A percentile compares a stretch with the other conserved stretches of the same genome.
phyloP scores from a whole-genome alignment of 2,113 vertebrate species.

The Cettia cetti region DNA sequence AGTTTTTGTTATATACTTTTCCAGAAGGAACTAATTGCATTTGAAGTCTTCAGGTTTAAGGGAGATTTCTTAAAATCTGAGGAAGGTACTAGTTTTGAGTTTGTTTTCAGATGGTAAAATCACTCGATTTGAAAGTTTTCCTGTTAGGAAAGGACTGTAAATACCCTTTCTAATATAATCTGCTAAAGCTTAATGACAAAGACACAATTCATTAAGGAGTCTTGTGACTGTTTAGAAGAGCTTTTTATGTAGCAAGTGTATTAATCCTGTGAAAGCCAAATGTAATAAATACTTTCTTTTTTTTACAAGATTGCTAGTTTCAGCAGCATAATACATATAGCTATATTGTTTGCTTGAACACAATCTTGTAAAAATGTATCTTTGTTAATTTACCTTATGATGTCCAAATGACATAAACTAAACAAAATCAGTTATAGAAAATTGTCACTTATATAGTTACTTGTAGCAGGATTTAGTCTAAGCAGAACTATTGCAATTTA shows the following conservation, averaged over 20 bases:
- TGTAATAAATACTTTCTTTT: not conserved
- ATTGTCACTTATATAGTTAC: not conserved
- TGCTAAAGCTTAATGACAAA: not conserved
- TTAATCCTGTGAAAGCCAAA: not conserved
- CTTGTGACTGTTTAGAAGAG: conserved; percentile 19
- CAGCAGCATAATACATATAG: not conserved
- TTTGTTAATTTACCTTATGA: not conserved
- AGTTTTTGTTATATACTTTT: not conserved
- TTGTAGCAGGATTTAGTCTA: not conserved
- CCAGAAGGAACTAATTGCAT: not conserved
- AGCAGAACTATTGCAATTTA: not conserved
- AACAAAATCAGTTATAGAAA: not conserved
- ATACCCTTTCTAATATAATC: not conserved
- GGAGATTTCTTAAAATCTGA: not conserved
- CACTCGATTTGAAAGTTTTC: not conserved
- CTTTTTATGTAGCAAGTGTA: not conserved
- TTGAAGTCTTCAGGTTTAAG: not conserved
- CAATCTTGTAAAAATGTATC: not conserved
- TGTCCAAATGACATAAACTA: not conserved
- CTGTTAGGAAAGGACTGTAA: not conserved
- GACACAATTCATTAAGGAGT: not conserved
- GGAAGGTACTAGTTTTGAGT: not conserved
- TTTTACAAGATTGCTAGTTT: not conserved
- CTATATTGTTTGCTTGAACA: not conserved
- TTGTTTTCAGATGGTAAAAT: not conserved